Base-by-base conservation (phyloP, 2,888 invertebrate genomes). In the Lumbricus terrestris region DNA sequence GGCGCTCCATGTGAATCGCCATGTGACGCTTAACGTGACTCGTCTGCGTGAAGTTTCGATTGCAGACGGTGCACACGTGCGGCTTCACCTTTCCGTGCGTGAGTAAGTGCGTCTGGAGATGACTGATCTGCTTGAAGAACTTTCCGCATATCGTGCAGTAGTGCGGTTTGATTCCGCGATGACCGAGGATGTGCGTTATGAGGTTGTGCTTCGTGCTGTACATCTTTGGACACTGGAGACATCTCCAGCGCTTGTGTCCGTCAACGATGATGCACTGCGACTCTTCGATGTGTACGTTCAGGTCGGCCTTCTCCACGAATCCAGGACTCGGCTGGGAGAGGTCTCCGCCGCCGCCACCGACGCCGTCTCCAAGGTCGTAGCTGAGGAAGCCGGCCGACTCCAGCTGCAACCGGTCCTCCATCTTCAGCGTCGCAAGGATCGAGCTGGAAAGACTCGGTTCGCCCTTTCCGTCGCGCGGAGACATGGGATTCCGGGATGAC, bases 141-240 rank as follows among this genome's bases (percentile, higher is more conserved):
- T 94, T 94, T 82, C 94, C 94, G 93, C 95, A 95, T n/a, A 94
- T 93, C 90, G 93, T 92, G 91, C 95, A 95, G 37, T 93, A 92
- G 92, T 95, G 94, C 0, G 94, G 95, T 89, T 94, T 94, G 89
- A 95, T 94, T 38, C 94, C 94, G 89, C 93, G 93, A 91, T 95
- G 95, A 85, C 94, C 94, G 2, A 95, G 92, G 33, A 94, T 93
- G 91, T 95, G 95, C 69, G 94, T 94, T 13, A 95, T 94, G 40
- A 95, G 93, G 91, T 95, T 95, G 92, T 95, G 94, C 90, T 94
- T 95, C 20, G 95, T 94, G 8, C 94, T 94, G 92, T 95, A 95
- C 15, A 94, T 93, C 91, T 95, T 95, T 16, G 93, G 93, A 92
- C 95, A 95, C 89, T 93, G 89, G 54, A 93, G 92, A 92, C 95